Evolutionary conservation across 2,113 vertebrate genomes (phyloP).

Genomic region (Arenaria interpres): DNA sequence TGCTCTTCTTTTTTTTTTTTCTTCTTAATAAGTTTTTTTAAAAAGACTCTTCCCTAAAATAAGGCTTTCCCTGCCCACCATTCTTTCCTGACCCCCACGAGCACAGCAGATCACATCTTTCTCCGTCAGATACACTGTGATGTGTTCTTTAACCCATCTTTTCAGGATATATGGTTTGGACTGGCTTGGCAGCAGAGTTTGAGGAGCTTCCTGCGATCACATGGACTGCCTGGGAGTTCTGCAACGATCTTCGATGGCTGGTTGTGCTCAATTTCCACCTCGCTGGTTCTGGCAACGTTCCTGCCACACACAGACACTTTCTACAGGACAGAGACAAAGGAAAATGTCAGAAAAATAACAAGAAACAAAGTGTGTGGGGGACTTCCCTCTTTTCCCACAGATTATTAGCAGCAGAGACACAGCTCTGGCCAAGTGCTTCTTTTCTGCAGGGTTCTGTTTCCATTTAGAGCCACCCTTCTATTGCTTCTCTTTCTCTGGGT

Average conservation of each 20-base stretch:
- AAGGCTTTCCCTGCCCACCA: not conserved
- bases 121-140: not conserved
- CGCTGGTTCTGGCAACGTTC: not conserved
- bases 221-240: not conserved
- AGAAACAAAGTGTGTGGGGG: not conserved
- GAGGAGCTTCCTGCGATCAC: not conserved
- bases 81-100: not conserved
- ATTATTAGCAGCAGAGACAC: not conserved
- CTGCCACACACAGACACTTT: not conserved
- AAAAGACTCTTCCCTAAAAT: not conserved
- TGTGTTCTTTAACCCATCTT: not conserved
- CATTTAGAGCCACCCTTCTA: not conserved
- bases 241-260: not conserved
- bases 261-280: not conserved
- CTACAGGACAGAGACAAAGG: not conserved
- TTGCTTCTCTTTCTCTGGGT: not conserved
- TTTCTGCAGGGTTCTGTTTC: not conserved
- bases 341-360: not conserved
- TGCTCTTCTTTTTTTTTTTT: not conserved
- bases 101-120: not conserved
- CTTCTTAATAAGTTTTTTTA: not conserved
- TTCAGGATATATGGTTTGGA: not conserved
- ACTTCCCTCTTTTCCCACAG: not conserved
- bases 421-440: not conserved
- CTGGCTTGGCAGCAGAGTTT: not conserved